phyloP scores from a whole-genome alignment of 2,113 vertebrate genomes.

The Macquaria ambigua region DNA sequence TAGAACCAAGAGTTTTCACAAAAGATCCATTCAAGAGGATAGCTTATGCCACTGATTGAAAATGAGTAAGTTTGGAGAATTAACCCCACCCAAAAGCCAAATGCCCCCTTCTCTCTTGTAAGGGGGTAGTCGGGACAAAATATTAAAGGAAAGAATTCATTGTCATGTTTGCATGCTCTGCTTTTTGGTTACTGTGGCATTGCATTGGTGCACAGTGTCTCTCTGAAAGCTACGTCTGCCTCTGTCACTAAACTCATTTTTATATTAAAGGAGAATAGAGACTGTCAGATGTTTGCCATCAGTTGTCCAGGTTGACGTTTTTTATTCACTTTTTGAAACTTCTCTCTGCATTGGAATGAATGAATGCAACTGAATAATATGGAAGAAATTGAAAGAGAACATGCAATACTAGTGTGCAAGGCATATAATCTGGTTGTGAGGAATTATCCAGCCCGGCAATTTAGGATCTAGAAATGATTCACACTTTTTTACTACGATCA shows the following conservation, averaged over 20 bases:
- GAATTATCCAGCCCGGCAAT: not conserved
- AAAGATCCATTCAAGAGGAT: constrained; percentile 24
- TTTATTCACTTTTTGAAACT: not conserved
- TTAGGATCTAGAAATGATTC: not conserved
- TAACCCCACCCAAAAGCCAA: not conserved
- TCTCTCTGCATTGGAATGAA: not conserved
- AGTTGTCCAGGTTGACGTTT: not conserved
- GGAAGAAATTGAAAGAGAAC: not conserved
- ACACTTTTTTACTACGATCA: not conserved
- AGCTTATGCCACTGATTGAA: constrained; percentile 4
- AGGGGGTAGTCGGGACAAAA: not conserved
- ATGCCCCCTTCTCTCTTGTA: not conserved
- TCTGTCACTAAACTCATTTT: not conserved
- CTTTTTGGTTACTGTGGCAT: constrained; percentile 2
- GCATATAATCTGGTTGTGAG: not conserved
- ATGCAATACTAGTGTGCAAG: not conserved
- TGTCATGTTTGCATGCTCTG: not conserved
- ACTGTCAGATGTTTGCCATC: not conserved
- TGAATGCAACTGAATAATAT: not conserved
- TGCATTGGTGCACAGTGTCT: not conserved
- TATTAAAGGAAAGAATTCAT: not conserved
- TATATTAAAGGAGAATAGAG: not conserved
- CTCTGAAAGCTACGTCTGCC: not conserved
- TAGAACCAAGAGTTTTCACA: constrained; percentile 18
- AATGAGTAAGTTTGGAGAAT: constrained; percentile 10